phyloP scores from a whole-genome alignment of 2,888 invertebrate species.

The Fragum sueziense region DNA sequence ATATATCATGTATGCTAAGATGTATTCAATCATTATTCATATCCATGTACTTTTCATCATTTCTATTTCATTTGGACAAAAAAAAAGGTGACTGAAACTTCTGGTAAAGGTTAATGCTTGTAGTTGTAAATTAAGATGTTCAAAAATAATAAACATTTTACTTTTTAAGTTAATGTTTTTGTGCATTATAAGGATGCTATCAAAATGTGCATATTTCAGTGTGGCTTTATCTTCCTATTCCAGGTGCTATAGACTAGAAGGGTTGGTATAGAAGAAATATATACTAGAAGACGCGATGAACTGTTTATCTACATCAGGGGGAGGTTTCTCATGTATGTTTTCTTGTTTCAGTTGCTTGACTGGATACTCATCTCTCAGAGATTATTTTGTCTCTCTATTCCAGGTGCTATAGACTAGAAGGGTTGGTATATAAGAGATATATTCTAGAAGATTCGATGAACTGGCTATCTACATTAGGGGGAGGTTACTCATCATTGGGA shows the following conservation, averaged over 20 bases:
- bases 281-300: constrained; percentile 86
- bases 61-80: neutral
- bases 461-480: constrained; percentile 97
- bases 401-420: constrained; percentile 68
- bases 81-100: neutral
- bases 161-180: neutral
- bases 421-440: constrained; percentile 62
- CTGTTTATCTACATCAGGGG: constrained; percentile 97
- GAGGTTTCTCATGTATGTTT: too few relatives aligned
- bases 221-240: too few relatives aligned
- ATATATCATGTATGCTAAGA: neutral
- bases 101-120: neutral
- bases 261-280: constrained; percentile 61
- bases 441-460: constrained; percentile 85
- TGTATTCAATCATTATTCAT: neutral
- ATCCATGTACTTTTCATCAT: neutral
- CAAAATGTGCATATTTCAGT: too few relatives aligned
- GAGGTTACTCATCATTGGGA: constrained; percentile 97
- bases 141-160: too few relatives aligned
- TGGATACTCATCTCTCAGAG: constrained; percentile 97
- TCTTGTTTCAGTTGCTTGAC: too few relatives aligned
- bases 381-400: constrained; percentile 86
- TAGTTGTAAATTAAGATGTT: neutral
- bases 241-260: constrained; percentile 68
- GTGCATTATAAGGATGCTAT: too few relatives aligned